phyloP scores from a whole-genome alignment of 1,140 invertebrate genomes.

The Dendrolimus punctatus region DNA sequence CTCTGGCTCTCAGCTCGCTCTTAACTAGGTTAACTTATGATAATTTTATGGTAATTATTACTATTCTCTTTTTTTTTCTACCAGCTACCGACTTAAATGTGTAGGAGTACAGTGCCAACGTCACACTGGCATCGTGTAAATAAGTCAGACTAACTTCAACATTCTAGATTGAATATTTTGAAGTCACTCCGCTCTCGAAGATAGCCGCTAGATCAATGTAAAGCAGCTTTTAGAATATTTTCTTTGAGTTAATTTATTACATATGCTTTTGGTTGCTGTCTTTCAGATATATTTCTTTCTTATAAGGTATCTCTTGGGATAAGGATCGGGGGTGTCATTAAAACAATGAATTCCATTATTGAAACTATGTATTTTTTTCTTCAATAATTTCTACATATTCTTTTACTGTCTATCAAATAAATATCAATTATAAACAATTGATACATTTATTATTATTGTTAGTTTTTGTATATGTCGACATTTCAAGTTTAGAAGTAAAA shows the following conservation, averaged over 20 bases:
- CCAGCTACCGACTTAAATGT: too few relatives aligned
- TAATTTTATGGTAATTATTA: too few relatives aligned
- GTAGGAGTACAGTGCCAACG: too few relatives aligned
- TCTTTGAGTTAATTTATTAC: constrained; percentile 9
- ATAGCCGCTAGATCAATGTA: too few relatives aligned
- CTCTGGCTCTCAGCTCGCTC: constrained; percentile 27
- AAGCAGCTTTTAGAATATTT: too few relatives aligned
- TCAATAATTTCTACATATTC: constrained; percentile 66
- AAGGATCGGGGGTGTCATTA: constrained; percentile 15
- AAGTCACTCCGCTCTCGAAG: too few relatives aligned
- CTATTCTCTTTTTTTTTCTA: neutral
- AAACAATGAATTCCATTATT: constrained; percentile 54
- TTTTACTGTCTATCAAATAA: constrained; percentile 67
- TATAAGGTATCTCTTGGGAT: constrained; percentile 3
- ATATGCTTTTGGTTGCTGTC: constrained; percentile 24
- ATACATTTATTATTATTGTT: constrained; percentile 64
- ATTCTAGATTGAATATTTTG: too few relatives aligned
- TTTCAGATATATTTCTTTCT: constrained; percentile 3
- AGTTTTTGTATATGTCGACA: constrained; percentile 66
- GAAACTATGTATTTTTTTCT: constrained; percentile 66
- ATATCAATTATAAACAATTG: constrained; percentile 70
- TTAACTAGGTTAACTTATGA: constrained; percentile 20
- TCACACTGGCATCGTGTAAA: too few relatives aligned
- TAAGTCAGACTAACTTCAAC: too few relatives aligned
- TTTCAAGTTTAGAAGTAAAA: constrained; percentile 57